phyloP scores from a whole-genome alignment of 2,888 invertebrate genomes.

The Ophioninae sp. region DNA sequence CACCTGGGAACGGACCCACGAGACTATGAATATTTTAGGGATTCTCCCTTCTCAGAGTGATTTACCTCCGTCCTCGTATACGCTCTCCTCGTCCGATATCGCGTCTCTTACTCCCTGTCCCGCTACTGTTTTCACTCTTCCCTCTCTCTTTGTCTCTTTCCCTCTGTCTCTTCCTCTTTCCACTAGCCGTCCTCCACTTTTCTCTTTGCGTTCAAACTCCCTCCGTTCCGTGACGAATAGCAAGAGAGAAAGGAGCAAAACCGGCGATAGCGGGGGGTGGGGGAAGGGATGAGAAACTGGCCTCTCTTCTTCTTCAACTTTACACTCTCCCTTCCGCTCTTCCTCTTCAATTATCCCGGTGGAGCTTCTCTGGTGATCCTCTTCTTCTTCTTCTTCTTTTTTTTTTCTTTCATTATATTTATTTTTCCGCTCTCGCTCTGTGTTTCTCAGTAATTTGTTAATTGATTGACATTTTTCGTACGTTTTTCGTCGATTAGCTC shows the following conservation, averaged over 20 bases:
- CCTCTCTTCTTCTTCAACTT: neutral
- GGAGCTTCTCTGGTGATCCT: too few species aligned
- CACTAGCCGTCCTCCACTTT: too few species aligned
- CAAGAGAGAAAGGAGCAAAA: too few species aligned
- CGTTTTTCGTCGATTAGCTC: too few species aligned
- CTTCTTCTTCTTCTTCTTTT: neutral
- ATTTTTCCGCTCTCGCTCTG: neutral
- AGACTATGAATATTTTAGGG: constrained; percentile 69
- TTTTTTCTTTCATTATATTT: neutral
- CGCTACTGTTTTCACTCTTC: neutral
- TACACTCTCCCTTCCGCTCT: neutral
- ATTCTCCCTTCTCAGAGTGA: constrained; percentile 51
- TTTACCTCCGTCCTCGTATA: constrained; percentile 24
- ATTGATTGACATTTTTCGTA: too few species aligned
- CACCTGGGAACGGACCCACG: constrained; percentile 60
- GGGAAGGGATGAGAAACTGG: too few species aligned
- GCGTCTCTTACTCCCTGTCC: neutral
- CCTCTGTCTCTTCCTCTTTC: neutral
- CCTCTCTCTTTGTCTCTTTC: neutral
- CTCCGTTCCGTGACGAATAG: too few species aligned
- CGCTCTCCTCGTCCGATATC: constrained; percentile 7
- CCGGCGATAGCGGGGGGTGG: too few species aligned
- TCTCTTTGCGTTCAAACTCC: too few species aligned
- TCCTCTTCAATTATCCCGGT: constrained; percentile 12
- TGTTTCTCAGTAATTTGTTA: neutral